phyloP scores from a whole-genome alignment of 2,113 vertebrate genomes.

The Xyliphius kryptos region DNA sequence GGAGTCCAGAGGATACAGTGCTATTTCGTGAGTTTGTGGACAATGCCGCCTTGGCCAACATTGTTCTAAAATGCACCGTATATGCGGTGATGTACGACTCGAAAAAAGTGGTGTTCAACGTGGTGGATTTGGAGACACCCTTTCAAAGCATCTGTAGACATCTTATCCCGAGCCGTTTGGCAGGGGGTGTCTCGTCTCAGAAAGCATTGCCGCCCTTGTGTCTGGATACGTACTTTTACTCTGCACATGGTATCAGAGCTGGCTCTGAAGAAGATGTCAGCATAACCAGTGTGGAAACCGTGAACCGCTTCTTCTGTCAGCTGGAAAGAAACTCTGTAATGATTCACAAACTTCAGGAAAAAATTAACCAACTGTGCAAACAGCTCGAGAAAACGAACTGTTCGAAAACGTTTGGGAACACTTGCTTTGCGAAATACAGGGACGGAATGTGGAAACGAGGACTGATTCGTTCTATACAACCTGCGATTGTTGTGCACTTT shows the following conservation, averaged over 20 bases:
- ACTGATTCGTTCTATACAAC: constrained; percentile 59
- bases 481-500: constrained; percentile 72
- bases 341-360: constrained; percentile 63
- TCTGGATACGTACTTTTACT: constrained; percentile 81
- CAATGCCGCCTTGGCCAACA: constrained; percentile 45
- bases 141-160: constrained; percentile 77
- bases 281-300: constrained; percentile 68
- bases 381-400: constrained; percentile 49
- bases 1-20: constrained; percentile 64
- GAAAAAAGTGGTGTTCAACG: constrained; percentile 67
- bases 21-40: constrained; percentile 75
- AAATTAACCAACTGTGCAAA: constrained; percentile 58
- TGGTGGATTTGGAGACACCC: constrained; percentile 86
- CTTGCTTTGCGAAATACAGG: constrained; percentile 83
- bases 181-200: constrained; percentile 52
- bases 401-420: constrained; percentile 50
- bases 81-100: constrained; percentile 77
- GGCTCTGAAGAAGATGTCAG: constrained; percentile 78
- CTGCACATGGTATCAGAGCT: constrained; percentile 75
- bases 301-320: constrained; percentile 80
- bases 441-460: constrained; percentile 86
- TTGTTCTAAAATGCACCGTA: constrained; percentile 78
- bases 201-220: constrained; percentile 58
- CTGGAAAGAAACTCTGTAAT: constrained; percentile 66
- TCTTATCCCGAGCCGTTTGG: constrained; percentile 62